Conservation (phyloP, 2,888 invertebrate species). For the Ceraclea dissimilis region DNA sequence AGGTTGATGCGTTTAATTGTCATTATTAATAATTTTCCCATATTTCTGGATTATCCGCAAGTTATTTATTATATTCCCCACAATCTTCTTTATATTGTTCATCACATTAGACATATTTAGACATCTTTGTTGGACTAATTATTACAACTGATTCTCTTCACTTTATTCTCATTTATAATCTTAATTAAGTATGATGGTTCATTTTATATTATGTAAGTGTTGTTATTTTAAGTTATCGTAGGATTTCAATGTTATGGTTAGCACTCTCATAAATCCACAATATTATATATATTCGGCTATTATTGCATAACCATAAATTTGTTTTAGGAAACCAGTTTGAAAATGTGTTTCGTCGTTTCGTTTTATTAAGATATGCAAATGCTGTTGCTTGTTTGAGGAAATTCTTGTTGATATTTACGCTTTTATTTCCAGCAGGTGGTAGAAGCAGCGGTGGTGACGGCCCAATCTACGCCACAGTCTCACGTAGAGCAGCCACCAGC, state of each 20-base stretch:
- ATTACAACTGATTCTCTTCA: background rate
- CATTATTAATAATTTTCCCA: too few species aligned
- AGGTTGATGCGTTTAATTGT: too few species aligned
- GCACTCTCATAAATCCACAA: background rate
- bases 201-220: background rate
- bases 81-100: background rate
- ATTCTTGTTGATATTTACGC: too few species aligned
- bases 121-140: background rate
- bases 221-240: background rate
- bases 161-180: too few species aligned
- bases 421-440: slow-evolving; percentile 7
- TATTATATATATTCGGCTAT: background rate
- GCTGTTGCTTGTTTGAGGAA: too few species aligned
- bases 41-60: too few species aligned
- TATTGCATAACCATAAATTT: background rate
- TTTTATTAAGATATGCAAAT: too few species aligned
- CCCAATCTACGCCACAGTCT: slow-evolving; percentile 76
- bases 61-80: too few species aligned
- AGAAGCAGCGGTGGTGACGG: slow-evolving; percentile 42
- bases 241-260: background rate
- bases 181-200: too few species aligned
- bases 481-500: slow-evolving; percentile 33
- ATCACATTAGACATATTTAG: background rate
- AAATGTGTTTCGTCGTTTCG: too few species aligned
- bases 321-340: too few species aligned